Base-by-base conservation (phyloP, 2,888 invertebrate species). In the Diaprepes abbreviatus region DNA sequence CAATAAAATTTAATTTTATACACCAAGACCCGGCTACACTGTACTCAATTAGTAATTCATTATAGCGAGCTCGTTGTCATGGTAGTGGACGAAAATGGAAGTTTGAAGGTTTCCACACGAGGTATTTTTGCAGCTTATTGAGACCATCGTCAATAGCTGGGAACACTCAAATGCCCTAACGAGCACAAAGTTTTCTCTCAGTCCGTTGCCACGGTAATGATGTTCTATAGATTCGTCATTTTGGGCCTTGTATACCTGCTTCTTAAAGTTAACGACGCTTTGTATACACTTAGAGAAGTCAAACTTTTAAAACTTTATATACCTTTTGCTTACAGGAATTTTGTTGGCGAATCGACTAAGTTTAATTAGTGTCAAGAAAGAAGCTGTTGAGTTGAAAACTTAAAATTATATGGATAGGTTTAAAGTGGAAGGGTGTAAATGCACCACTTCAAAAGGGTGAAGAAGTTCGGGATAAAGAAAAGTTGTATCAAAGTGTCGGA, bases 101-200 rank as follows among this genome's bases (percentile, higher is more conserved):
- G 54, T 54, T 64, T 54, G 55, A 64, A 40, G 54, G 54, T 54
- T 64, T 64, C 33, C 52, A 64, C 64, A 64, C 43, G 54, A 64
- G 24, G 55, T 64, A 43, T 64, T 64, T 63, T 54, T 55, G 43
- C 54, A 54, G 43, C 36, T 54, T 54, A 54, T 64, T 64, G 64
- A 54, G 43, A 64, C 36, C 54, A 54, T 64, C 54, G 64, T 54
- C 55, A 64, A 64, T 64, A 43, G 54, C 43, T 17, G 71, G 66
- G 74, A 78, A 75, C 78, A 77, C 72, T 78, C 76, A 76, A 77
- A 77, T 76, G 76, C 73, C 76, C 76, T 77, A 78, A 79, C 75
- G 77, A 79, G 79, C 76, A 74, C 77, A 77, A 77, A 76, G 74
- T 73, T 72, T 70, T 70, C 59, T 66, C 50, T 66, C 72, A 72